Evolutionary conservation across 2,113 vertebrate genomes (phyloP).

Genomic region (Cynopterus brachyotis): DNA sequence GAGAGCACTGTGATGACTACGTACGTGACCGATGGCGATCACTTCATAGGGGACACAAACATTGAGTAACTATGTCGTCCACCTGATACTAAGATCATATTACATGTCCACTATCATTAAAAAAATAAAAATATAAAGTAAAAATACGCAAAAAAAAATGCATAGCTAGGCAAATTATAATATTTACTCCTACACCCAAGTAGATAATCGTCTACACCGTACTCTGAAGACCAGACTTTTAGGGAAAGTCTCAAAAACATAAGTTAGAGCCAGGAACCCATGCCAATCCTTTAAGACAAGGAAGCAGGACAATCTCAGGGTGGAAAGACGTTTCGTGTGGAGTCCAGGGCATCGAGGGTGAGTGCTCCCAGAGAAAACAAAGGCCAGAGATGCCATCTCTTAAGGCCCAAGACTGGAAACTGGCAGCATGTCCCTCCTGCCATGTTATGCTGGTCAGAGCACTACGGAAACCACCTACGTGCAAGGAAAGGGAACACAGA

Average conservation of each 20-base stretch:
- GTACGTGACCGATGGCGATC: not conserved
- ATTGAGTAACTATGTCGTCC: not conserved
- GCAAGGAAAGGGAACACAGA: not conserved
- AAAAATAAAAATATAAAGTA: not conserved
- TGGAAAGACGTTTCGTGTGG: too few relatives aligned
- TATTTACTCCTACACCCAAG: not conserved
- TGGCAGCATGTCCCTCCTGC: not conserved
- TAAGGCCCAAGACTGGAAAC: not conserved
- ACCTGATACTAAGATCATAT: not conserved
- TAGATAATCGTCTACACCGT: not conserved
- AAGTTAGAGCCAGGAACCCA: not conserved
- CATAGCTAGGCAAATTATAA: not conserved
- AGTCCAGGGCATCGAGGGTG: not conserved
- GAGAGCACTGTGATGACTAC: not conserved
- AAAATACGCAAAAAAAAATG: not conserved
- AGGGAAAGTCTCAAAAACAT: not conserved
- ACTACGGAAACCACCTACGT: not conserved
- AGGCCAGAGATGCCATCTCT: too few relatives aligned
- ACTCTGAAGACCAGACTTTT: not conserved
- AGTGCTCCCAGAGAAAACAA: not conserved
- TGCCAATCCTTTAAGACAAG: not conserved
- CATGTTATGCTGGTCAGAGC: not conserved
- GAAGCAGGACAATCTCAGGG: not conserved
- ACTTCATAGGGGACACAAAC: not conserved
- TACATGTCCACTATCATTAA: not conserved